Evolutionary conservation across 1,140 invertebrate genomes (phyloP).

Genomic region (Parasteatoda tepidariorum): DNA sequence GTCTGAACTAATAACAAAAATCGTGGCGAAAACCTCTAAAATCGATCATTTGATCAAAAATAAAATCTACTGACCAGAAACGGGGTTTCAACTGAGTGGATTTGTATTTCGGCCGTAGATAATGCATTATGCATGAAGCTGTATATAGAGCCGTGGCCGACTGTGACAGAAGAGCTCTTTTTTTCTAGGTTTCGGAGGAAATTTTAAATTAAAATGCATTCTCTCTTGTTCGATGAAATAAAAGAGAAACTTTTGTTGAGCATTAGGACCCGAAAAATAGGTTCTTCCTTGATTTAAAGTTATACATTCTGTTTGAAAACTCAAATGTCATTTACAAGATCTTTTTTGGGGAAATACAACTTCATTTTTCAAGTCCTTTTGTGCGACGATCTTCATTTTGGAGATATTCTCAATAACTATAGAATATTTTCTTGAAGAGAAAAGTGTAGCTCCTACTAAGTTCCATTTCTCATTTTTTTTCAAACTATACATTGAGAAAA

Average conservation of each 20-base stretch:
- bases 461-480: too few species aligned
- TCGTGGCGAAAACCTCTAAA: slow-evolving; percentile 37
- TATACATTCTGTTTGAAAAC: too few species aligned
- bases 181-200: slow-evolving; percentile 37
- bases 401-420: too few species aligned
- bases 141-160: slow-evolving; percentile 13
- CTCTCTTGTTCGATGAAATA: slow-evolving; percentile 34
- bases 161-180: slow-evolving; percentile 13
- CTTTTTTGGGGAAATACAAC: too few species aligned
- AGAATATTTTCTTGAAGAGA: too few species aligned
- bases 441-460: too few species aligned
- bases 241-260: slow-evolving; percentile 7
- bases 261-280: neutral
- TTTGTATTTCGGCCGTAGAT: slow-evolving; percentile 41
- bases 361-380: too few species aligned
- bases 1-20: slow-evolving; percentile 50
- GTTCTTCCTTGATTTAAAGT: too few species aligned
- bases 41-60: slow-evolving; percentile 43
- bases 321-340: too few species aligned
- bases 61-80: slow-evolving; percentile 51
- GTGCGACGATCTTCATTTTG: too few species aligned
- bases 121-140: slow-evolving; percentile 50
- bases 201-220: slow-evolving; percentile 58
- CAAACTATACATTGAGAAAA: too few species aligned
- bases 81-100: slow-evolving; percentile 37